Conservation (phyloP, 2,113 vertebrate genomes). For the Rallus limicola region DNA sequence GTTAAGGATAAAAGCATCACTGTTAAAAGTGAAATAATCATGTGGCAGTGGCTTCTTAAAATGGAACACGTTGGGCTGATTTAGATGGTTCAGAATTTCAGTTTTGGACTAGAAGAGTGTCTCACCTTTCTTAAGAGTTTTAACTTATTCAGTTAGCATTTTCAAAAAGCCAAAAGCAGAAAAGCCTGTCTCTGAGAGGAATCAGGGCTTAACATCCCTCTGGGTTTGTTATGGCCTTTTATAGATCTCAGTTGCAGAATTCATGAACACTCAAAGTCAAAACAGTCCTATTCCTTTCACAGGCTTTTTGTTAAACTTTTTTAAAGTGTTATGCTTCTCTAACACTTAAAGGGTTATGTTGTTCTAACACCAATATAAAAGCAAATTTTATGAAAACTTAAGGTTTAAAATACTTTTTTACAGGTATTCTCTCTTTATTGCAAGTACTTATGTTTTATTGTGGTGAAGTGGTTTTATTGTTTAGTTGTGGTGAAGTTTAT, state of each 20-base stretch:
- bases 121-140: not conserved
- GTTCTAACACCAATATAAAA: not conserved
- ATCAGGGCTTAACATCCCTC: not conserved
- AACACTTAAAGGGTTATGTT: not conserved
- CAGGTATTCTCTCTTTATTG: not conserved
- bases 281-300: not conserved
- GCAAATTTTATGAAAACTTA: not conserved
- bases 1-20: not conserved
- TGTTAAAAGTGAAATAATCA: not conserved
- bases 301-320: not conserved
- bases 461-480: not conserved
- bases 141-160: not conserved
- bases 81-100: constrained; percentile 19
- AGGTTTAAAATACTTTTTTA: not conserved
- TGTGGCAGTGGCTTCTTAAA: not conserved
- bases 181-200: not conserved
- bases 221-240: not conserved
- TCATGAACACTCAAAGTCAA: not conserved
- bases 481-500: no score
- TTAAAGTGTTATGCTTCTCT: not conserved
- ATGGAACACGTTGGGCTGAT: not conserved
- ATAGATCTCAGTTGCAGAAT: not conserved
- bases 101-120: not conserved
- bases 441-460: constrained; percentile 1
- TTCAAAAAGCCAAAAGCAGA: not conserved